Base-by-base conservation (phyloP, 2,113 vertebrate genomes). In the Bolborhynchus lineola region DNA sequence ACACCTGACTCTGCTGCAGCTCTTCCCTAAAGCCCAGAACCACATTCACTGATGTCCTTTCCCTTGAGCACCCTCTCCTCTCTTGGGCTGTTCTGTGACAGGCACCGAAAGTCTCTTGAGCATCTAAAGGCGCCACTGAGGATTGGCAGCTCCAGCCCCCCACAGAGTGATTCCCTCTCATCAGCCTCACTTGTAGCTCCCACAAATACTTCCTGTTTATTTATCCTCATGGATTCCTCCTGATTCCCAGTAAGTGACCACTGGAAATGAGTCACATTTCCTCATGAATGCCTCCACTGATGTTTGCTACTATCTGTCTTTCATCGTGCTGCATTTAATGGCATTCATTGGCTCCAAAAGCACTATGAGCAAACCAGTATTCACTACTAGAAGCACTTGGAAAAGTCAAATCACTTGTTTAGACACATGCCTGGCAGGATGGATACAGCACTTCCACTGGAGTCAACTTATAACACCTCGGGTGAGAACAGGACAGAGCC, bases 51-150 rank as follows among this genome's bases (percentile, higher is more conserved):
- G 16, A 29, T 11, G 49, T 26, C 28, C 53, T 23, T 3, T 39
- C 19, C 42, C 62, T 52, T 33, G 52, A 57, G 67, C 86, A 53
- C 13, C 6, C 53, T 82, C 80, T 53, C 39, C 78, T 68, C 62
- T 70, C 37, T 20, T 21, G 24, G 18, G 47, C 25, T 21, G 13
- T 53, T 55, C n/a, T 77, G 65, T n/a, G 74, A 69, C 76, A 68
- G 62, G 62, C 46, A 44, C 2, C 6, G 19, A 33, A 26, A 80
- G 23, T 31, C 23, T 25, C 12, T 41, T n/a, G 3, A 11, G 46
- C n/a, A 16, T 37, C 28, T 20, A 1, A 4, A 25, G 59, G 37
- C 28, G 24, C 16, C 2, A 0, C 0, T 4, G 2, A 1, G 5
- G 11, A 3, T 16, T 14, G 76, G 15, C 29, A 19, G 12, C 5